phyloP scores from a whole-genome alignment of 2,888 invertebrate genomes.

The Agonum fuliginosum region DNA sequence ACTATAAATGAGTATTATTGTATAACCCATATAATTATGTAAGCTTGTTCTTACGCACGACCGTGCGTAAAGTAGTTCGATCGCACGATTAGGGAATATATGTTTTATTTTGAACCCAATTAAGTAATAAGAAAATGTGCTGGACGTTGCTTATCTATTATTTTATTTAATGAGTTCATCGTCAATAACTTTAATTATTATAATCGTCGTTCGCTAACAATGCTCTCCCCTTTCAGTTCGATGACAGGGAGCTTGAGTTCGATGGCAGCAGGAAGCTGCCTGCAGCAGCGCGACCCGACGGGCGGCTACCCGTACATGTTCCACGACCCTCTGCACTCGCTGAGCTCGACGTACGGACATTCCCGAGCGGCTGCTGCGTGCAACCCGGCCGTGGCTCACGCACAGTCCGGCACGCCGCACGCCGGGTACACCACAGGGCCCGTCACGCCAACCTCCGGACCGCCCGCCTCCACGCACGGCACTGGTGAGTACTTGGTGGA shows the following conservation, averaged over 20 bases:
- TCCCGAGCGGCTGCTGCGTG: slow-evolving; percentile 80
- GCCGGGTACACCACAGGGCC: slow-evolving; percentile 75
- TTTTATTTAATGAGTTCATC: too few species aligned
- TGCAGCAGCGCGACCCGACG: slow-evolving; percentile 84
- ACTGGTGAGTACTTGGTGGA: slow-evolving; percentile 70
- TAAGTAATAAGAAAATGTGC: too few species aligned
- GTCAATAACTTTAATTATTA: background rate
- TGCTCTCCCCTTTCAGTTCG: slow-evolving; percentile 78
- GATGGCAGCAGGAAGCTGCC: slow-evolving; percentile 85
- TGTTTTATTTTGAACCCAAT: too few species aligned
- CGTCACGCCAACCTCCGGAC: slow-evolving; percentile 74
- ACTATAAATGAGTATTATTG: too few species aligned
- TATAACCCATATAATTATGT: too few species aligned
- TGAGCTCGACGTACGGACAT: slow-evolving; percentile 83
- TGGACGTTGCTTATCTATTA: too few species aligned
- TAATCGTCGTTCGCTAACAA: background rate
- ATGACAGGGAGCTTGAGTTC: slow-evolving; percentile 89
- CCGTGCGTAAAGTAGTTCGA: too few species aligned
- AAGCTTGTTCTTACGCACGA: too few species aligned
- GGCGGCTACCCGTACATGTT: slow-evolving; percentile 91
- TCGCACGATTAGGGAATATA: too few species aligned
- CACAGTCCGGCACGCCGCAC: slow-evolving; percentile 84
- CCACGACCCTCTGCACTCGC: slow-evolving; percentile 86
- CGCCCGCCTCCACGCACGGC: slow-evolving; percentile 71
- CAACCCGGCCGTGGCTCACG: slow-evolving; percentile 85